Conservation (phyloP, 2,888 invertebrate species). For the Linyphia triangularis region DNA sequence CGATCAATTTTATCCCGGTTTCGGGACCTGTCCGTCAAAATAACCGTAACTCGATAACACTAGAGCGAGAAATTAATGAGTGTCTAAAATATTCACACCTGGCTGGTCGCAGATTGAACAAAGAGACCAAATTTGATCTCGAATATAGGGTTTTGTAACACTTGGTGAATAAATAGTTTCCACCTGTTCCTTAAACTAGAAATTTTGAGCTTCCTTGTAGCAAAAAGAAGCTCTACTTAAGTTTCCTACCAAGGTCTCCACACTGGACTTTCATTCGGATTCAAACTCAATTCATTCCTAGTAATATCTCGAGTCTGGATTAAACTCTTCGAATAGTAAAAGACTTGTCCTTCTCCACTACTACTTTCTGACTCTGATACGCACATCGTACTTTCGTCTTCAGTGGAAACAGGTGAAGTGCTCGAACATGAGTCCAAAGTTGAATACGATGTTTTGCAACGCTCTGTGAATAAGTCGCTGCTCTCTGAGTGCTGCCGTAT, state of each 20-base stretch:
- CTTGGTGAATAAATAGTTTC: too few relatives aligned
- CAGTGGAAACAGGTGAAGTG: neutral
- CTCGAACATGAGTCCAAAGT: neutral
- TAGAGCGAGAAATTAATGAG: too few relatives aligned
- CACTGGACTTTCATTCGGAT: neutral
- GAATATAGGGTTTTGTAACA: too few relatives aligned
- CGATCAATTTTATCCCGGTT: too few relatives aligned
- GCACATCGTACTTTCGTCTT: neutral
- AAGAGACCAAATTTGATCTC: too few relatives aligned
- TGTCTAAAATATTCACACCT: too few relatives aligned
- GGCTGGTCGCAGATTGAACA: too few relatives aligned
- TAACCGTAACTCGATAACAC: too few relatives aligned
- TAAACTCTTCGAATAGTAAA: neutral
- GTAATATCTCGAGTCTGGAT: neutral
- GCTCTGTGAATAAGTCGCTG: neutral
- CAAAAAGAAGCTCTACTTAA: too few relatives aligned
- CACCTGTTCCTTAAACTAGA: too few relatives aligned
- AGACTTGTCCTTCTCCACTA: neutral
- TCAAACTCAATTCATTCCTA: neutral
- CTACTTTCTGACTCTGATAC: slow-evolving; percentile 9
- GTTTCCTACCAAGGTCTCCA: slow-evolving; percentile 26
- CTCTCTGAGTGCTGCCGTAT: neutral
- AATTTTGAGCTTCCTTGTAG: too few relatives aligned
- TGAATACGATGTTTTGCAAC: neutral
- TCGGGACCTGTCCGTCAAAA: too few relatives aligned